Evolutionary conservation across 2,113 vertebrate species (phyloP), one percentile per base, ranked within the genome.

Genomic region (Eulacestoma nigropectus): DNA sequence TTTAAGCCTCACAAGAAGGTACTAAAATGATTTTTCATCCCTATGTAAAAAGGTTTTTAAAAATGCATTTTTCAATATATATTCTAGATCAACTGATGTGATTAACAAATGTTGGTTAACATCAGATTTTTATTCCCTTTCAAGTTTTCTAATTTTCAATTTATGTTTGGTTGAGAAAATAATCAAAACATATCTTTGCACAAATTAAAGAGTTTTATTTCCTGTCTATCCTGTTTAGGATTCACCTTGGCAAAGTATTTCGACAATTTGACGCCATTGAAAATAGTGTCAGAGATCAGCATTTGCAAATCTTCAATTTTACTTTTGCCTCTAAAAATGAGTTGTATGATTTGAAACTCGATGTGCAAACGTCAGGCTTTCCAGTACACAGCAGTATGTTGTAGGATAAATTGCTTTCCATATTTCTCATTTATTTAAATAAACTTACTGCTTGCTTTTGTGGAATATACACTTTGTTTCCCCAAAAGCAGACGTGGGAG

Each of bases 381-480:
- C 37, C 11, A 35, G 16, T 5, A 2, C 5, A 11, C 37, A n/a
- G 46, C 27, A 7, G 1, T 7, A 20, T 9, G 13, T 22, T 8
- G 23, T 3, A 60, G 80, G 41, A 44, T 18, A 80, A 88, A 92
- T 50, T 52, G 32, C 60, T 21, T 26, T 84, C 68, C 37, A 4
- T 3, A 2, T 56, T 81, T 75, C 60, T 75, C 30, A 18, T 77
- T 70, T 80, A 37, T 86, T 73, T 65, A 44, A 86, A 65, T 32
- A 74, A 33, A 72, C 77, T 22, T 82, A 5, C 50, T 47, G 20
- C 33, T 87, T 62, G 70, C 75, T 88, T 95, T 80, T 91, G 50
- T 94, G 78, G 55, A 63, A 86, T 88, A 59, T 26, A 50, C 59
- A 62, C 42, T 96, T 93, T 85, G 74, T 76, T 82, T 76, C 62